Percentiles rank a stretch among this genome's conserved stretches.
Evolutionary conservation across 2,888 invertebrate genomes (phyloP).

Genomic region (Andrena minutula): DNA sequence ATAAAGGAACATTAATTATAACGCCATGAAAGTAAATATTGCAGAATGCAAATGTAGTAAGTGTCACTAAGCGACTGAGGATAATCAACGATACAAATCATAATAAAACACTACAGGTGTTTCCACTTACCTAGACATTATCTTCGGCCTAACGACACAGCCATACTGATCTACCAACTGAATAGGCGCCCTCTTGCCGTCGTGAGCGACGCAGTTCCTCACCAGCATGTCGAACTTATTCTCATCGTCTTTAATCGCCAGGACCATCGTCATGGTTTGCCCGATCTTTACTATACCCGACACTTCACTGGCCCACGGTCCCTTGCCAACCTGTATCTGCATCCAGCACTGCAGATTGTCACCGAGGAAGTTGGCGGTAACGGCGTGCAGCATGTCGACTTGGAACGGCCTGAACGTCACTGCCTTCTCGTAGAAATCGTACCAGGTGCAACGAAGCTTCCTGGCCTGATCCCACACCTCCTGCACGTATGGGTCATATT

Average conservation of each 20-base stretch:
- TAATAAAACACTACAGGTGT: not conserved
- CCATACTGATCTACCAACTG: constrained; percentile 97
- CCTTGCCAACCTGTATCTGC: constrained; percentile 98
- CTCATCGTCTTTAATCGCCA: constrained; percentile 97
- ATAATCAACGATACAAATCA: too few relatives aligned
- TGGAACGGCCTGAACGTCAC: constrained; percentile 98
- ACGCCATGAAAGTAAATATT: too few relatives aligned
- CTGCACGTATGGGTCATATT: constrained; percentile 97
- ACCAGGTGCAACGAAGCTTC: constrained; percentile 97
- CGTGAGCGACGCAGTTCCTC: constrained; percentile 97
- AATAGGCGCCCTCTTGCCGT: constrained; percentile 96
- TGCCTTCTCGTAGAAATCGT: constrained; percentile 97
- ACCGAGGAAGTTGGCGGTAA: constrained; percentile 97
- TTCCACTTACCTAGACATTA: constrained; percentile 90
- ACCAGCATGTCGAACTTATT: constrained; percentile 98
- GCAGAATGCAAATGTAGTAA: too few relatives aligned
- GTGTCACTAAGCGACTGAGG: too few relatives aligned
- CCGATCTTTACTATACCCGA: constrained; percentile 98
- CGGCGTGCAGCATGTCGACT: constrained; percentile 97
- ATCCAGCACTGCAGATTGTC: constrained; percentile 99
- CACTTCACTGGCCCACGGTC: constrained; percentile 98
- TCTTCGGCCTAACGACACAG: constrained; percentile 96
- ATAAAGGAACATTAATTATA: too few relatives aligned
- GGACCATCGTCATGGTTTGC: constrained; percentile 98
- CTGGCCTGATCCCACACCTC: constrained; percentile 98